Percentiles rank a stretch among this genome's conserved stretches.
These are phyloP conservation scores for Miichthys miiuy DNA, from an alignment of 2,797 vertebrate genomes.

Conservation along the genomic window DNA sequence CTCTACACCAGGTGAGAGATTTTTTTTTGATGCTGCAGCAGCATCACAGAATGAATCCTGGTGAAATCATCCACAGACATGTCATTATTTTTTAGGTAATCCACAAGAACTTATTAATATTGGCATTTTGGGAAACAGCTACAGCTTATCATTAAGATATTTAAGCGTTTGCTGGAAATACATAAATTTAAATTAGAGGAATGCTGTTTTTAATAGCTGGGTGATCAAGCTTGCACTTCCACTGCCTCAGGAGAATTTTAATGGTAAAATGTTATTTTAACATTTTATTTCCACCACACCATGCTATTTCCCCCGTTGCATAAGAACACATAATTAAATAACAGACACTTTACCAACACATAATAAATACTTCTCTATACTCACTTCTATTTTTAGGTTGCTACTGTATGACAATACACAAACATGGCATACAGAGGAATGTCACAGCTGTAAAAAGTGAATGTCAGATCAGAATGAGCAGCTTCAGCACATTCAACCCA, in stretches of 20 bases:
- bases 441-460: too few relatives aligned
- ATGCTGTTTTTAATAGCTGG: conserved; percentile 7
- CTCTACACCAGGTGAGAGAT: neutral
- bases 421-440: too few relatives aligned
- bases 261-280: neutral
- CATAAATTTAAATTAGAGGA: neutral
- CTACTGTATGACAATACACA: too few relatives aligned
- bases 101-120: neutral
- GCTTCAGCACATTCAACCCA: too few relatives aligned
- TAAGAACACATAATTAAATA: neutral
- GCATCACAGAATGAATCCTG: neutral
- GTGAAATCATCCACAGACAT: neutral
- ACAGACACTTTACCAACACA: neutral
- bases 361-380: neutral
- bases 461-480: too few relatives aligned
- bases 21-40: conserved; percentile 8
- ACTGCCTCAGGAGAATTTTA: neutral
- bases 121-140: neutral
- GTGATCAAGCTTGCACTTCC: neutral
- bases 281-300: neutral
- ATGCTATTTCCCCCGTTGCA: neutral
- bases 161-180: neutral
- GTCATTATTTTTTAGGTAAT: neutral
- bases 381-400: too few relatives aligned
- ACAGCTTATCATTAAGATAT: neutral